phyloP scores from a whole-genome alignment of 2,888 invertebrate genomes.

The Steinernema carpocapsae region DNA sequence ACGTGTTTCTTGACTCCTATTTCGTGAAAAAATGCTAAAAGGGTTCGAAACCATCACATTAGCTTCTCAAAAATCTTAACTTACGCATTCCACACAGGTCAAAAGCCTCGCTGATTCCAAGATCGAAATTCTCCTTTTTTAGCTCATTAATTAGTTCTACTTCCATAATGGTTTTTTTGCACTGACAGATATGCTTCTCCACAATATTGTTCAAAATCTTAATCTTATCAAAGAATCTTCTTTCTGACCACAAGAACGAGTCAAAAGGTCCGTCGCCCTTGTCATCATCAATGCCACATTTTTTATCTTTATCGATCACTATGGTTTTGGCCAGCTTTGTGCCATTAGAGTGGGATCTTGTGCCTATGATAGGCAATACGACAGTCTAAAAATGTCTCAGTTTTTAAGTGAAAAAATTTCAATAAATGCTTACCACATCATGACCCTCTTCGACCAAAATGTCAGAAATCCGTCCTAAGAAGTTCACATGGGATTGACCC shows the following conservation, averaged over 20 bases:
- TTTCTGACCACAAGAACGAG: background rate
- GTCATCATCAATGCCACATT: background rate
- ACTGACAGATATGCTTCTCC: background rate
- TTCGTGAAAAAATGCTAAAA: conserved; percentile 25
- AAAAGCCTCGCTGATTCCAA: background rate
- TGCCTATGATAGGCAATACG: conserved; percentile 1
- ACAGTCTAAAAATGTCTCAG: background rate
- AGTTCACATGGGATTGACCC: conserved; percentile 12
- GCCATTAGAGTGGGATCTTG: background rate
- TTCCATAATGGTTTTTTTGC: background rate
- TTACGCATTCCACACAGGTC: background rate
- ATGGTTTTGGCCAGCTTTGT: conserved; percentile 16
- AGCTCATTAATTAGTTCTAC: background rate
- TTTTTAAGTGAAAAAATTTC: background rate
- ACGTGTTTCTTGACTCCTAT: conserved; percentile 12
- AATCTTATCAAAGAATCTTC: background rate
- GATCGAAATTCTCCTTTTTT: background rate
- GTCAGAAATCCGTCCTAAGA: conserved; percentile 16
- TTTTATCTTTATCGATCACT: background rate
- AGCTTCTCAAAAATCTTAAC: background rate
- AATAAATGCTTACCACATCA: background rate
- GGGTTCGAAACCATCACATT: background rate
- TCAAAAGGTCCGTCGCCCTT: background rate
- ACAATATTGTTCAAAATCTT: background rate
- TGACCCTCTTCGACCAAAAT: conserved; percentile 17